Percentiles rank a stretch among this genome's conserved stretches.
These are phyloP conservation scores for Scomberomorus guttatus DNA, from an alignment of 2,797 vertebrate species.

Conservation along the genomic window DNA sequence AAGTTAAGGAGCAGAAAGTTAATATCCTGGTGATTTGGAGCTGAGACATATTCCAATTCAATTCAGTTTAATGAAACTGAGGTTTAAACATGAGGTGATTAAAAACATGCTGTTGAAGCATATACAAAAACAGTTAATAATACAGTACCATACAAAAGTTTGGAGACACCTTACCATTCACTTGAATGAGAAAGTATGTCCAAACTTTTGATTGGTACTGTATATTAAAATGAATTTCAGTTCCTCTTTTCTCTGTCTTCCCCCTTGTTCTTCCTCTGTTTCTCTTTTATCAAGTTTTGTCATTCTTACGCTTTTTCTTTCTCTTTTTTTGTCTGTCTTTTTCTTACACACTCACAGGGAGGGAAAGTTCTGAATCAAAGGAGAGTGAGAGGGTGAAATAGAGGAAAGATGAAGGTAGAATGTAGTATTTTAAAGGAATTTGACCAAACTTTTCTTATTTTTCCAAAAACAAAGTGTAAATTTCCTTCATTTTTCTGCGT, in stretches of 20 bases:
- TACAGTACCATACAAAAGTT: too few species aligned
- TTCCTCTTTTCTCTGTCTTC: not conserved
- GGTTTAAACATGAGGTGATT: not conserved
- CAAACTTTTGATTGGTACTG: too few species aligned
- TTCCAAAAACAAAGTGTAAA: not conserved
- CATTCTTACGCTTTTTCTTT: not conserved
- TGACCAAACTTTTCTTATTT: not conserved
- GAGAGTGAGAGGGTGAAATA: not conserved
- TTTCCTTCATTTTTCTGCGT: not conserved
- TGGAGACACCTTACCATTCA: too few species aligned
- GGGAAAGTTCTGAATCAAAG: not conserved
- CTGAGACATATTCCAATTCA: not conserved
- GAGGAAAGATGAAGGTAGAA: not conserved
- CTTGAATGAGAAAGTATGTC: not conserved
- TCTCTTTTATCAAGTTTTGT: not conserved
- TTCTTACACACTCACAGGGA: not conserved
- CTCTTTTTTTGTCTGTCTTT: not conserved
- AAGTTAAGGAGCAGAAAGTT: constrained; percentile 25
- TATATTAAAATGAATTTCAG: not conserved
- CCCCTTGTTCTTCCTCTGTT: not conserved
- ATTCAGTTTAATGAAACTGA: not conserved
- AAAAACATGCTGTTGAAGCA: not conserved
- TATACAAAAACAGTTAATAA: not conserved
- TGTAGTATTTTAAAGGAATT: not conserved
- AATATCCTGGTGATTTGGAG: constrained; percentile 12